Evolutionary conservation across 2,888 invertebrate genomes (phyloP).

Genomic region (Cartodere bifasciata): DNA sequence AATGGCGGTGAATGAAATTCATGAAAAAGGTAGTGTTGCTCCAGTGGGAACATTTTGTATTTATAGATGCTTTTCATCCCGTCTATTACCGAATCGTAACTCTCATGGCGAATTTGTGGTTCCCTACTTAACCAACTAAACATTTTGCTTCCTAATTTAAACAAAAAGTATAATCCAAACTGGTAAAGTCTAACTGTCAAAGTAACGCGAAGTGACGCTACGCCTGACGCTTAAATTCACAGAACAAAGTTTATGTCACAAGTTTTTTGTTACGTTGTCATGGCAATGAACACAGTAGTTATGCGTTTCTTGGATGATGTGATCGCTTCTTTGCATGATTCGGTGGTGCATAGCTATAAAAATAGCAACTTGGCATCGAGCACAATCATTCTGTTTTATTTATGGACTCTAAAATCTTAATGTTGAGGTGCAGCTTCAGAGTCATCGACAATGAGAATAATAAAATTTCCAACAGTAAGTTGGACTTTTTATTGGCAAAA

Average conservation of each 20-base stretch:
- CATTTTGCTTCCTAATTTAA: constrained; percentile 42
- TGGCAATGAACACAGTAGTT: no score
- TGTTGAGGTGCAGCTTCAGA: no score
- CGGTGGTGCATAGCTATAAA: no score
- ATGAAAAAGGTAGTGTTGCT: constrained; percentile 82
- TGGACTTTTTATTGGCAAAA: no score
- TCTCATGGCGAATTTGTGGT: constrained; percentile 49
- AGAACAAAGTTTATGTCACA: neutral
- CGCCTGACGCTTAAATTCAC: neutral
- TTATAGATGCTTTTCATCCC: constrained; percentile 90
- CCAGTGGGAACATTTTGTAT: constrained; percentile 79
- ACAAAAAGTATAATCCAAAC: constrained; percentile 1
- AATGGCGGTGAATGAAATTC: constrained; percentile 91
- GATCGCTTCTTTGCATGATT: no score
- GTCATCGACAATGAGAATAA: no score
- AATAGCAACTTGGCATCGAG: no score
- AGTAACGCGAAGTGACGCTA: neutral
- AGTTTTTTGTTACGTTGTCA: no score
- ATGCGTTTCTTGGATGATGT: no score
- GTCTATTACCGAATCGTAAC: constrained; percentile 82
- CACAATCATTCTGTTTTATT: no score
- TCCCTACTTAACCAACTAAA: constrained; percentile 76
- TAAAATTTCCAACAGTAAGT: no score
- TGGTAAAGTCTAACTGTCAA: neutral
- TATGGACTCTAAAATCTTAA: no score